Percentiles rank a stretch among this genome's conserved stretches.
Evolutionary conservation across 2,888 invertebrate genomes (phyloP).

Genomic region (Cantharis rufa): DNA sequence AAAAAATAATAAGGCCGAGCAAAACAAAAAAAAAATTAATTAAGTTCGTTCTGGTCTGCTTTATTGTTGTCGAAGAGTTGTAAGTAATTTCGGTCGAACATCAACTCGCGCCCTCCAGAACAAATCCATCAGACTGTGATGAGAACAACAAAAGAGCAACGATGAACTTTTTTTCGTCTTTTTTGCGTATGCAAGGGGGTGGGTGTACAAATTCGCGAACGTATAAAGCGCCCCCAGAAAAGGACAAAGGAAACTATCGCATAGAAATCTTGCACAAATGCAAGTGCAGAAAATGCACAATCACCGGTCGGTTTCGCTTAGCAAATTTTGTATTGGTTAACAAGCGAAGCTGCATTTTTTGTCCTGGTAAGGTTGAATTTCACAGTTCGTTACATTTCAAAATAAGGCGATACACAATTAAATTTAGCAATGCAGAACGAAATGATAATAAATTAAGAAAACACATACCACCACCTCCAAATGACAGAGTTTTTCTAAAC

Average conservation of each 20-base stretch:
- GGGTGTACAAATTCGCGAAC: not conserved
- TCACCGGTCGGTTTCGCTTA: slow-evolving; percentile 34
- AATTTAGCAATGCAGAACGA: slow-evolving; percentile 1
- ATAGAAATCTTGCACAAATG: slow-evolving; percentile 8
- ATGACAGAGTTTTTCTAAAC: not conserved
- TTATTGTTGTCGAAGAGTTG: slow-evolving; percentile 8
- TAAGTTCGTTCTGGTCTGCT: slow-evolving; percentile 11
- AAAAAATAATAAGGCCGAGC: slow-evolving; percentile 7
- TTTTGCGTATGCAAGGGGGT: not conserved
- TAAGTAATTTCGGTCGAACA: slow-evolving; percentile 16
- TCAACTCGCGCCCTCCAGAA: slow-evolving; percentile 10
- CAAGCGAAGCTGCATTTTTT: slow-evolving; percentile 23
- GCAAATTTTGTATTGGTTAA: slow-evolving; percentile 1
- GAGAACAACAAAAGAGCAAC: slow-evolving; percentile 19
- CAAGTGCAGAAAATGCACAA: slow-evolving; percentile 42
- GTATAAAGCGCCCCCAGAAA: not conserved
- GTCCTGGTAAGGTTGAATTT: slow-evolving; percentile 6
- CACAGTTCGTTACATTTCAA: not conserved
- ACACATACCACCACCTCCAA: not conserved
- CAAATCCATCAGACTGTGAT: slow-evolving; percentile 27
- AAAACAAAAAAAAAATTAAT: slow-evolving; percentile 17
- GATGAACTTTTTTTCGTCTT: not conserved
- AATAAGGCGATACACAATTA: not conserved
- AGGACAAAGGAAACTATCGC: not conserved
- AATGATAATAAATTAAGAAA: slow-evolving; percentile 1